Percentiles rank a stretch among this genome's conserved stretches.
Conservation (phyloP, 2,888 invertebrate genomes). For the Diadegma fenestrale region DNA sequence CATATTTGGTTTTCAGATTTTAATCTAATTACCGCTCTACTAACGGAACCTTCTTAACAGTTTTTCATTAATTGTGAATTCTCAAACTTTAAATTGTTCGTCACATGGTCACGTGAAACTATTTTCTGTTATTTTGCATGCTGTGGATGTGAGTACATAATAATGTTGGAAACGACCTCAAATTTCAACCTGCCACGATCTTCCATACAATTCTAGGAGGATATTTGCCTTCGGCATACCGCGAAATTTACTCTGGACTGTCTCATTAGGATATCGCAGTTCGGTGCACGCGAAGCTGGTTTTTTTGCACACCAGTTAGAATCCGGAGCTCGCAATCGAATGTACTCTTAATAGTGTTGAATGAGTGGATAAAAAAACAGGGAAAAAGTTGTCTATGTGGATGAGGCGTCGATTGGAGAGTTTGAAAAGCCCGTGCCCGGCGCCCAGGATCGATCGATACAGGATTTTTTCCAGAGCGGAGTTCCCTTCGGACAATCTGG, state of each 20-base stretch:
- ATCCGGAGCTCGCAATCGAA: not conserved
- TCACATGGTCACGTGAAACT: not conserved
- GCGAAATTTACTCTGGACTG: constrained; percentile 57
- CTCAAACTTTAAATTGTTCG: not conserved
- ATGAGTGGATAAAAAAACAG: not conserved
- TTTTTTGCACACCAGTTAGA: constrained; percentile 17
- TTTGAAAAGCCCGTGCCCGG: not conserved
- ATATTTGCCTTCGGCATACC: constrained; percentile 54
- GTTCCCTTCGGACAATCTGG: not conserved
- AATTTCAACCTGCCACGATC: constrained; percentile 40
- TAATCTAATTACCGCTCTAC: too few species aligned
- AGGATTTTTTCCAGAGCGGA: not conserved
- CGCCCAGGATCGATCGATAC: not conserved
- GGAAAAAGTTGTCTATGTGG: not conserved
- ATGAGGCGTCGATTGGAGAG: not conserved
- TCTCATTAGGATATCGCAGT: constrained; percentile 54
- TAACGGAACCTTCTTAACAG: too few species aligned
- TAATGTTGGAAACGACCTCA: constrained; percentile 39
- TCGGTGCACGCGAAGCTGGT: not conserved
- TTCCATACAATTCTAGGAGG: constrained; percentile 52
- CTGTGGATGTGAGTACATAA: not conserved
- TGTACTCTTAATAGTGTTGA: not conserved
- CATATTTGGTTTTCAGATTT: too few species aligned
- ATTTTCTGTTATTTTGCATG: not conserved
- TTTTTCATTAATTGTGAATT: not conserved